These are phyloP conservation scores for Xiphophorus hellerii DNA, from an alignment of 2,113 vertebrate species.

Conservation along the genomic window DNA sequence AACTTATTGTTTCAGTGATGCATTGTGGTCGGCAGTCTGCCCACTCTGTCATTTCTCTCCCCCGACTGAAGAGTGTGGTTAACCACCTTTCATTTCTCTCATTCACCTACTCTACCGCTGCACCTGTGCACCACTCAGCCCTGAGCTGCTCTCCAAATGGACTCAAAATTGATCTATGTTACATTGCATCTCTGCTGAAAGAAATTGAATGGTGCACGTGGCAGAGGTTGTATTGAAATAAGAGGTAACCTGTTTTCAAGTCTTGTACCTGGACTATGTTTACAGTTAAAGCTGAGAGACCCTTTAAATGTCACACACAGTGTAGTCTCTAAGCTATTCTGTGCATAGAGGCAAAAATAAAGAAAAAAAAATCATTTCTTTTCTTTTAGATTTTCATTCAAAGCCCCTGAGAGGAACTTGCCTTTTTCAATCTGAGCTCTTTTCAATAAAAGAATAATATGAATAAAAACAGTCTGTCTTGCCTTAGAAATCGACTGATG, in stretches of 20 bases:
- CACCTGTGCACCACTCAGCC: conserved; percentile 69
- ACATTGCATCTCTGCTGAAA: conserved; percentile 36
- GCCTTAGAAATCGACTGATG: conserved; percentile 18
- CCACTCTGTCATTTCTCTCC: conserved; percentile 49
- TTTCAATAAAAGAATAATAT: conserved; percentile 23
- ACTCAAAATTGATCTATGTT: conserved; percentile 63
- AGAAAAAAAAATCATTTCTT: conserved; percentile 25
- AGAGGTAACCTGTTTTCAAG: conserved; percentile 54
- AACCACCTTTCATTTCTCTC: conserved; percentile 68
- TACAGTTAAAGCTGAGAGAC: neutral
- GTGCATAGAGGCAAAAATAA: neutral
- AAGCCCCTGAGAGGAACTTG: conserved; percentile 38
- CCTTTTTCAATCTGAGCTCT: conserved; percentile 37
- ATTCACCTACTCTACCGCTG: conserved; percentile 38
- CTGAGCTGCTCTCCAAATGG: conserved; percentile 59
- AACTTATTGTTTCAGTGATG: conserved; percentile 72
- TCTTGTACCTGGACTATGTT: conserved; percentile 28
- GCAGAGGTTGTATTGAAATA: conserved; percentile 54
- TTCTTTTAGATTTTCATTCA: conserved; percentile 32
- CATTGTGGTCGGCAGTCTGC: conserved; percentile 45
- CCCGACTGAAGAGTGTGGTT: conserved; percentile 50
- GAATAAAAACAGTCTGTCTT: conserved; percentile 33
- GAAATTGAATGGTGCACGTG: conserved; percentile 45
- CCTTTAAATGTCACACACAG: conserved; percentile 11
- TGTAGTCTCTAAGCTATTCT: conserved; percentile 1